Evolutionary conservation across 2,797 vertebrate genomes (phyloP).

Genomic region (Bradypodion ventrale): DNA sequence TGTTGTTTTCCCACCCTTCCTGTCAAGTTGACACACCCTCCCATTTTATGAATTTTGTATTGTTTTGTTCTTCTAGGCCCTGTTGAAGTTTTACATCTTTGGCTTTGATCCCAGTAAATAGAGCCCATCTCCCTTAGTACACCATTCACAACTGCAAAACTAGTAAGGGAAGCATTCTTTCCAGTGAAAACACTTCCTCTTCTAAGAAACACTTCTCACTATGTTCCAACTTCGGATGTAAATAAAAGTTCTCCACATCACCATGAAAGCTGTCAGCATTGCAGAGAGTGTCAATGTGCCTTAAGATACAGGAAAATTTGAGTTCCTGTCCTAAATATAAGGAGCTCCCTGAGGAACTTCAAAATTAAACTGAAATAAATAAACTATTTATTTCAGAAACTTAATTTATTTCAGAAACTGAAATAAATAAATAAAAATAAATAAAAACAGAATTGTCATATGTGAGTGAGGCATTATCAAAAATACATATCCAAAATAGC

Average conservation of each 20-base stretch:
- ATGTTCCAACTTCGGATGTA: constrained; percentile 43
- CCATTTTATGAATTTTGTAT: too few species aligned
- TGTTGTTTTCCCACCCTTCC: background rate
- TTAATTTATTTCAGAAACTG: too few species aligned
- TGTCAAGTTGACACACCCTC: background rate
- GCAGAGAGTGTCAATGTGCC: background rate
- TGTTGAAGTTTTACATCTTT: too few species aligned
- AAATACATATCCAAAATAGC: background rate
- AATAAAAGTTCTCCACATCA: constrained; percentile 31
- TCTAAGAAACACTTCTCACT: too few species aligned
- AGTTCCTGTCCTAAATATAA: constrained; percentile 18
- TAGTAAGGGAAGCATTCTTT: background rate
- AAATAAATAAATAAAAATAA: too few species aligned
- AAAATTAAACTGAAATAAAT: too few species aligned
- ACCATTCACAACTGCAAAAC: background rate
- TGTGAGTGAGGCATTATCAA: background rate
- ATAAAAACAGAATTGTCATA: too few species aligned
- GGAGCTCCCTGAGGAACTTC: background rate
- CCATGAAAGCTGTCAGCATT: constrained; percentile 18
- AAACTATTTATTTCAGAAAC: too few species aligned
- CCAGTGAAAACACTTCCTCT: constrained; percentile 48
- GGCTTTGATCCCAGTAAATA: constrained; percentile 15
- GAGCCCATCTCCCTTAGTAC: constrained; percentile 28
- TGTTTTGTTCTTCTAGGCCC: background rate
- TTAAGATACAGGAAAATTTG: background rate